Evolutionary conservation across 2,888 invertebrate genomes (phyloP).

Genomic region (Agrotis puta): DNA sequence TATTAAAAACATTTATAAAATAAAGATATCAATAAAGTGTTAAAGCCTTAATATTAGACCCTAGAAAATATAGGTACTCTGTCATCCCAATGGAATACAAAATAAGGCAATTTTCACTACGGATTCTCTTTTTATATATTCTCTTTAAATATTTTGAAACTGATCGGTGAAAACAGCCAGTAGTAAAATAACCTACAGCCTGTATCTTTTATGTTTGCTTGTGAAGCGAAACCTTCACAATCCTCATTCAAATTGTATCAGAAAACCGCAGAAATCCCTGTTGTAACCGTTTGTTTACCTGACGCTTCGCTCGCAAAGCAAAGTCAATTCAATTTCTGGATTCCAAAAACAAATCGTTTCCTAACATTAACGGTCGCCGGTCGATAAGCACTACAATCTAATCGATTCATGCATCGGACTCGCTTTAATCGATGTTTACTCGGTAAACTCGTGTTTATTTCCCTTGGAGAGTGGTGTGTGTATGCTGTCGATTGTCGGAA

Average conservation of each 20-base stretch:
- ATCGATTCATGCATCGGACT: constrained; percentile 41
- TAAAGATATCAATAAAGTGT: too few relatives aligned
- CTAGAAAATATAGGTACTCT: too few relatives aligned
- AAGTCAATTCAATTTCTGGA: constrained; percentile 17
- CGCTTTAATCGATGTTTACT: constrained; percentile 55
- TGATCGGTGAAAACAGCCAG: too few relatives aligned
- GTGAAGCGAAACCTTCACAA: too few relatives aligned
- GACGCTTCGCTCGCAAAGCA: neutral
- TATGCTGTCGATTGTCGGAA: constrained; percentile 15
- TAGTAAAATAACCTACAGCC: too few relatives aligned
- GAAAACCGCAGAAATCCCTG: neutral
- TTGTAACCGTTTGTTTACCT: constrained; percentile 9
- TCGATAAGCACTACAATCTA: constrained; percentile 30
- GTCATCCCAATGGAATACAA: too few relatives aligned
- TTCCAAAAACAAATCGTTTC: constrained; percentile 34
- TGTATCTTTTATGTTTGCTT: too few relatives aligned
- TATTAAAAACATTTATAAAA: too few relatives aligned
- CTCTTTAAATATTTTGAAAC: too few relatives aligned
- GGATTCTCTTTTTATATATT: too few relatives aligned
- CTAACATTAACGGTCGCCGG: constrained; percentile 8
- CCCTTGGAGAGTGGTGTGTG: constrained; percentile 40
- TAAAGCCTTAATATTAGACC: too few relatives aligned
- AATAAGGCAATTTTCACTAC: too few relatives aligned
- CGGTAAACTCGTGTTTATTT: constrained; percentile 47
- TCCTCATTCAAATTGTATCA: neutral